These are phyloP conservation scores for Aporophyla nigra DNA, from an alignment of 2,888 invertebrate genomes.

Conservation along the genomic window DNA sequence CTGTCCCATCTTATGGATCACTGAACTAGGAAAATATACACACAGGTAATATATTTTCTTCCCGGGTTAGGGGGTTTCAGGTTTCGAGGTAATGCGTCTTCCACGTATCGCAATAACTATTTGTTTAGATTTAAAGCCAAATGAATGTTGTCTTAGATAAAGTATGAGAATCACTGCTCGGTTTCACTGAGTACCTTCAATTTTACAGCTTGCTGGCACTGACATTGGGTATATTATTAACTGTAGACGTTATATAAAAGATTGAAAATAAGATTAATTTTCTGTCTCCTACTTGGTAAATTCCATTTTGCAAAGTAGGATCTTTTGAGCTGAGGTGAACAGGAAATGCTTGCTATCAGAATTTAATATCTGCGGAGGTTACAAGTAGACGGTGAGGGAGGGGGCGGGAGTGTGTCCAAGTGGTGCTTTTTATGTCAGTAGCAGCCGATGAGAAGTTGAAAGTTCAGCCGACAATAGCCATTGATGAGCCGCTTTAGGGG, in stretches of 20 bases:
- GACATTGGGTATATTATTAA: not conserved
- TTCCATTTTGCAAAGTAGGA: constrained; percentile 32
- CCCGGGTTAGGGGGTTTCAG: constrained; percentile 9
- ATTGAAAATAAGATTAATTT: constrained; percentile 26
- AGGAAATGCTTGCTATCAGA: constrained; percentile 46
- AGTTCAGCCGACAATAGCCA: constrained; percentile 21
- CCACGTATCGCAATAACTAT: constrained; percentile 16
- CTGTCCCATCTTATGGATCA: constrained; percentile 24
- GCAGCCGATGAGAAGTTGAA: constrained; percentile 29
- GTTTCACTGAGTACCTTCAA: not conserved
- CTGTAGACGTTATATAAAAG: not conserved
- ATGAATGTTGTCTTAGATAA: constrained; percentile 1
- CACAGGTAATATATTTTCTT: constrained; percentile 24
- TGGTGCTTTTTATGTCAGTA: constrained; percentile 33
- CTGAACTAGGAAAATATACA: constrained; percentile 15
- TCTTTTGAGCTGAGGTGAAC: constrained; percentile 32
- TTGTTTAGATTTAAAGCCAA: constrained; percentile 27
- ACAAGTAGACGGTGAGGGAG: constrained; percentile 12
- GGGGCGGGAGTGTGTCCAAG: constrained; percentile 11
- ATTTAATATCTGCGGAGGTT: constrained; percentile 48
- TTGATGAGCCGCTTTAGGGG: constrained; percentile 3
- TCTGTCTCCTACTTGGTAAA: constrained; percentile 18
- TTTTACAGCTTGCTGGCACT: not conserved
- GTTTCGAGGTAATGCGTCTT: constrained; percentile 22
- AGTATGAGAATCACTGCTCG: not conserved